Percentiles rank a stretch among this genome's conserved stretches.
Conservation (phyloP, 2,797 vertebrate species). For the Acestrorhynchus altus region DNA sequence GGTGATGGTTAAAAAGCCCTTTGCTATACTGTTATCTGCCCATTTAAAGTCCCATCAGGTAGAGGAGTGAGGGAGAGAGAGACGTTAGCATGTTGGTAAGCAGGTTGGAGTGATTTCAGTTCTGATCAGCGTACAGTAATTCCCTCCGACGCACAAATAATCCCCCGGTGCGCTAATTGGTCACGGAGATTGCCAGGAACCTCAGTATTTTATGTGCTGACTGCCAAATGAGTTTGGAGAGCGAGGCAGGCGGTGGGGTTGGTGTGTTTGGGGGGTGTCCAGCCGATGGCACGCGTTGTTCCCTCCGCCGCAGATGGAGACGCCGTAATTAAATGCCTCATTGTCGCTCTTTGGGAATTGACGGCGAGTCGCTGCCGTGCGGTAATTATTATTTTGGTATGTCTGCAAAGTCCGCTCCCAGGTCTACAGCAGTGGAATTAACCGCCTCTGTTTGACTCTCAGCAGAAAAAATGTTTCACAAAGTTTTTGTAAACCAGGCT, state of each 20-base stretch:
- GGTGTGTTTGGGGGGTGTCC: conserved; percentile 12
- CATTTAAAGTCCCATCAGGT: neutral
- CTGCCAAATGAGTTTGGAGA: conserved; percentile 77
- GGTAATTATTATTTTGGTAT: conserved; percentile 81
- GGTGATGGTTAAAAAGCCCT: no score
- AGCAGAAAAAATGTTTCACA: neutral
- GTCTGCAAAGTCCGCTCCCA: conserved; percentile 74
- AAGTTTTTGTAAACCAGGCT: conserved; percentile 8
- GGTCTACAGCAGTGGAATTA: conserved; percentile 74
- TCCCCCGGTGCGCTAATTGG: conserved; percentile 75
- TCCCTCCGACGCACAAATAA: conserved; percentile 64
- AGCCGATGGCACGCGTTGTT: conserved; percentile 67
- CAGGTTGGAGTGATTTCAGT: conserved; percentile 72
- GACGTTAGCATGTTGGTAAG: conserved; percentile 58
- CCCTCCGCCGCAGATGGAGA: conserved; percentile 73
- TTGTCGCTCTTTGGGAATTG: conserved; percentile 81
- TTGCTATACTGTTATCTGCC: neutral
- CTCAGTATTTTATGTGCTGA: conserved; percentile 74
- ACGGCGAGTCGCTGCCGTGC: conserved; percentile 77
- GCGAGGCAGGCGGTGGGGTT: conserved; percentile 63
- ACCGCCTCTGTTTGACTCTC: conserved; percentile 18
- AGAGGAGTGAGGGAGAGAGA: no score
- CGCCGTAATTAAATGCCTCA: conserved; percentile 81
- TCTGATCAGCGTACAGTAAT: conserved; percentile 71
- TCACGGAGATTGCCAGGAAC: conserved; percentile 75